Evolutionary conservation across 2,888 invertebrate species (phyloP).

Genomic region (Graphium colonna): DNA sequence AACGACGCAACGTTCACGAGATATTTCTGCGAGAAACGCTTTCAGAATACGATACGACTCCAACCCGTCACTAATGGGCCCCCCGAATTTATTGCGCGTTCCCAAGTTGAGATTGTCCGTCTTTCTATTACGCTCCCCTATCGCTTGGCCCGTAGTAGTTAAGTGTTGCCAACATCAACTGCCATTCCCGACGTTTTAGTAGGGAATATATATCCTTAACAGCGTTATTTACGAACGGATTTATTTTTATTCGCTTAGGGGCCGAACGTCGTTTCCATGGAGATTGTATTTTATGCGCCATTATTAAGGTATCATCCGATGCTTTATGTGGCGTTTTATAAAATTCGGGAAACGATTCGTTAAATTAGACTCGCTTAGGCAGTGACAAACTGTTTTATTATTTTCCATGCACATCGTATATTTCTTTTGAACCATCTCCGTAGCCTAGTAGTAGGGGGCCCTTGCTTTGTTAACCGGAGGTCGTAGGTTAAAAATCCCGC

Average conservation of each 20-base stretch:
- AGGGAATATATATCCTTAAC: conserved; percentile 60
- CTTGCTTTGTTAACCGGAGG: too few species aligned
- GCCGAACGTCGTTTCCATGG: conserved; percentile 38
- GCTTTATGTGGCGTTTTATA: conserved; percentile 15
- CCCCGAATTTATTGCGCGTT: conserved; percentile 20
- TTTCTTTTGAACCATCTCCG: too few species aligned
- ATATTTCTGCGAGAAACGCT: background rate
- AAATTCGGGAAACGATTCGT: background rate
- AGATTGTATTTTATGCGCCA: conserved; percentile 35
- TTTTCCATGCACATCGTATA: background rate
- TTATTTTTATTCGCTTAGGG: conserved; percentile 50
- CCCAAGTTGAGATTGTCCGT: conserved; percentile 26
- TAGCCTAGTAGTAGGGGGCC: too few species aligned
- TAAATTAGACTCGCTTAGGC: background rate
- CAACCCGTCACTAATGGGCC: conserved; percentile 15
- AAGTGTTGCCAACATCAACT: conserved; percentile 57
- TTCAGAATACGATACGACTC: background rate
- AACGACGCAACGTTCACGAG: background rate
- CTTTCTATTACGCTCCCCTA: conserved; percentile 34
- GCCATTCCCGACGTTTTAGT: conserved; percentile 45
- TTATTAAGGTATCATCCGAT: conserved; percentile 23
- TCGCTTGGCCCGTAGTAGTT: conserved; percentile 42
- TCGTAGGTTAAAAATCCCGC: too few species aligned
- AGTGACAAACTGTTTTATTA: background rate
- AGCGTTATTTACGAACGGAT: conserved; percentile 60